Percentiles rank a stretch among this genome's conserved stretches.
Conservation (phyloP, 37 sponge, comb jelly and placozoan species). For the Cladorhizidae sp. region DNA sequence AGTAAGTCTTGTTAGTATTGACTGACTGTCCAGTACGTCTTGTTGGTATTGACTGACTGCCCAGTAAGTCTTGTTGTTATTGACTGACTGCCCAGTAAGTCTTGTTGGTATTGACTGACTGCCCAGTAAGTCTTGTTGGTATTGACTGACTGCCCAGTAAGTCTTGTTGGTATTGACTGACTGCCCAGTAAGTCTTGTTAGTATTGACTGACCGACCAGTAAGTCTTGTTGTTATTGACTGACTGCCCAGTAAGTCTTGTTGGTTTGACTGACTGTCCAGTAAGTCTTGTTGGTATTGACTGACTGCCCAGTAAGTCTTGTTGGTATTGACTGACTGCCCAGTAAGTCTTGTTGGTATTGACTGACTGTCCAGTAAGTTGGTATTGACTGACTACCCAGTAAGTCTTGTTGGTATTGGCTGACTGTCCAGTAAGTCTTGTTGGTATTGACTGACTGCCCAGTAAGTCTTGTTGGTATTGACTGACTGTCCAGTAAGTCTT, state of each 20-base stretch:
- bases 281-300: too few species aligned
- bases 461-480: too few species aligned
- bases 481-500: slow-evolving; percentile 79
- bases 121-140: slow-evolving; percentile 83
- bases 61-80: slow-evolving; percentile 85
- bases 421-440: slow-evolving; percentile 76
- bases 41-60: too few species aligned
- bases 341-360: too few species aligned
- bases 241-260: slow-evolving; percentile 76
- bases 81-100: slow-evolving; percentile 81
- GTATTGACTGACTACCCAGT: slow-evolving; percentile 81
- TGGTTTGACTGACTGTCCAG: slow-evolving; percentile 78
- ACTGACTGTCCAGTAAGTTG: too few species aligned
- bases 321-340: slow-evolving; percentile 68
- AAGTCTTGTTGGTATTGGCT: too few species aligned
- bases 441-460: slow-evolving; percentile 74
- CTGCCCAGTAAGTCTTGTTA: slow-evolving; percentile 79
- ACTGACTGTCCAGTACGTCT: too few species aligned
- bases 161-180: too few species aligned
- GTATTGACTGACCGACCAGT: too few species aligned
- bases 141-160: slow-evolving; percentile 81
- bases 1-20: too few species aligned
- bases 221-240: too few species aligned
- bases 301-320: slow-evolving; percentile 79
- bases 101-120: too few species aligned